Conservation (phyloP, 2,888 invertebrate genomes). For the Ornithoptera priamus region DNA sequence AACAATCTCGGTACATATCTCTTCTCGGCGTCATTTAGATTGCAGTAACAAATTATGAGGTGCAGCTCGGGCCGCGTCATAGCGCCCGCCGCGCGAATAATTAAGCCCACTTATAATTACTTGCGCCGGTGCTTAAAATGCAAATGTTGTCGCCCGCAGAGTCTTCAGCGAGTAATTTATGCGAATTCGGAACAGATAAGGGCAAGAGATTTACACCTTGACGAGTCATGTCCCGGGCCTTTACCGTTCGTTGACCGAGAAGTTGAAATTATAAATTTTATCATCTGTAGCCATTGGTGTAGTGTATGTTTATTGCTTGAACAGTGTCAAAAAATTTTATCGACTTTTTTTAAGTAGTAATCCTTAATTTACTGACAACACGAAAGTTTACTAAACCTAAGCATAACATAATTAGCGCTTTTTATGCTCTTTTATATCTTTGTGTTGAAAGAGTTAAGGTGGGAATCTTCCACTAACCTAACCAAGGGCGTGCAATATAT, state of each 20-base stretch:
- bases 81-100: conserved; percentile 38
- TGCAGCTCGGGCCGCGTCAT: conserved; percentile 59
- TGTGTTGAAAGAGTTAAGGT: too few species aligned
- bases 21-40: conserved; percentile 57
- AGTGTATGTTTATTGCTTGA: neutral
- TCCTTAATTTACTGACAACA: neutral
- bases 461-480: too few species aligned
- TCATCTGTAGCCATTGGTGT: neutral
- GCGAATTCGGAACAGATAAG: conserved; percentile 70
- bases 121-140: conserved; percentile 66
- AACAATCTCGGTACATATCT: conserved; percentile 40
- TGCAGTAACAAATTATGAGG: conserved; percentile 69
- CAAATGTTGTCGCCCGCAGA: conserved; percentile 73
- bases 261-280: conserved; percentile 17
- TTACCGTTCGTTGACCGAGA: conserved; percentile 61
- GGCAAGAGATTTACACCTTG: conserved; percentile 69
- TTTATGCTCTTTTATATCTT: too few species aligned
- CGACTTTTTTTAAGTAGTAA: neutral
- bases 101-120: conserved; percentile 68
- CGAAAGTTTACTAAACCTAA: neutral
- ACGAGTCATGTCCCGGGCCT: conserved; percentile 54
- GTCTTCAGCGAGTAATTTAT: conserved; percentile 51
- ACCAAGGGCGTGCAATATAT: too few species aligned
- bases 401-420: too few species aligned
- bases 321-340: neutral